phyloP scores from a whole-genome alignment of 2,797 vertebrate species.

The Peromyscus aztecus region DNA sequence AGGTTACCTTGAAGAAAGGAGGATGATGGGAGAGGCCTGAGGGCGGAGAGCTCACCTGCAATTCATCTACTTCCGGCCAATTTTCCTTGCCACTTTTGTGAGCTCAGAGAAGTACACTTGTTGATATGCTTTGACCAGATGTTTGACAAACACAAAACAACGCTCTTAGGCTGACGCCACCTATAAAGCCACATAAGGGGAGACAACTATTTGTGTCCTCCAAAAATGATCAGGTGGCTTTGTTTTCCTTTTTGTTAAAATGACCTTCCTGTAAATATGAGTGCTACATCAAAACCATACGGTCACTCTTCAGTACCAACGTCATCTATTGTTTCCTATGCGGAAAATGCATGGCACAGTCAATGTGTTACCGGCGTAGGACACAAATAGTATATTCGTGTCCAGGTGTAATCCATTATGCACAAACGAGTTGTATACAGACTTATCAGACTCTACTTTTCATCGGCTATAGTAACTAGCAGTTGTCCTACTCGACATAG shows the following conservation, averaged over 20 bases:
- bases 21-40: not conserved
- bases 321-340: not conserved
- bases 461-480: constrained; percentile 69
- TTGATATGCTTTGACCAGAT: constrained; percentile 35
- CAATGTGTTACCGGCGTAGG: not conserved
- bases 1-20: constrained; percentile 66
- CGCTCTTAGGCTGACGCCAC: fast-evolving
- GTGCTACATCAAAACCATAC: not conserved
- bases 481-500: not conserved
- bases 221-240: not conserved
- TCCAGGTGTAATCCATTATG: constrained; percentile 66
- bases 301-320: not conserved
- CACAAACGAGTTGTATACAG: constrained; percentile 61
- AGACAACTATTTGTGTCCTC: not conserved
- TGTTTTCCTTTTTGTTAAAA: not conserved
- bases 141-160: not conserved
- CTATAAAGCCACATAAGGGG: not conserved
- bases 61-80: constrained; percentile 20
- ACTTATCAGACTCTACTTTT: constrained; percentile 75
- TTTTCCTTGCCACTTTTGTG: constrained; percentile 31
- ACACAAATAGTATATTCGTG: not conserved
- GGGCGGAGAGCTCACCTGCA: not conserved
- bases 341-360: not conserved
- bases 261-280: not conserved
- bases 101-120: constrained; percentile 7